Evolutionary conservation across 2,888 invertebrate species (phyloP).

Genomic region (Leptinotarsa peninsularis): DNA sequence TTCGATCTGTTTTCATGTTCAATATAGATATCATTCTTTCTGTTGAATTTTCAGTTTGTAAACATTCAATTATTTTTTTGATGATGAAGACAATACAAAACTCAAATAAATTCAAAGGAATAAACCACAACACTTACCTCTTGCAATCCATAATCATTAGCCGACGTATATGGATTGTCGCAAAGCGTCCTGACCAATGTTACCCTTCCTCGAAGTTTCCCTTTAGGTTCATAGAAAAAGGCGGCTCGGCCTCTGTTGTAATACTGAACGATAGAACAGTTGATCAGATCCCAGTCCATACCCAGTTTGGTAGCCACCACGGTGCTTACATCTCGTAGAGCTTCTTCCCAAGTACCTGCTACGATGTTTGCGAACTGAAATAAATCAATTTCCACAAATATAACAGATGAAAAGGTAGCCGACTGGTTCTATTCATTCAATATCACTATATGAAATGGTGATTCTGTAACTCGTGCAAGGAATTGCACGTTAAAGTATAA

Average conservation of each 20-base stretch:
- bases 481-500: too few species aligned
- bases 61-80: too few species aligned
- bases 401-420: too few species aligned
- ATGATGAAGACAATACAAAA: too few species aligned
- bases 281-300: constrained; percentile 21
- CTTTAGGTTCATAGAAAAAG: constrained; percentile 39
- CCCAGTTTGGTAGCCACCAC: constrained; percentile 36
- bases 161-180: constrained; percentile 22
- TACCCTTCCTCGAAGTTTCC: constrained; percentile 35
- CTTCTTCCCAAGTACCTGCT: constrained; percentile 25
- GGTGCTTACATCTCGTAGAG: constrained; percentile 23
- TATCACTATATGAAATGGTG: too few species aligned
- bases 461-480: too few species aligned
- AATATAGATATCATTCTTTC: too few species aligned
- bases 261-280: constrained; percentile 32
- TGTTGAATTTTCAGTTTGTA: too few species aligned
- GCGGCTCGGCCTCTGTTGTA: constrained; percentile 38
- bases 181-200: constrained; percentile 36
- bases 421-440: too few species aligned
- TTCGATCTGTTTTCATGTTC: too few species aligned
- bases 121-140: constrained; percentile 28
- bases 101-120: too few species aligned
- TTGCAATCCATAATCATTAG: constrained; percentile 44
- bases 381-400: background rate
- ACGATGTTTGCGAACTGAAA: background rate